A percentile compares a stretch with the other conserved stretches of the same genome.
Conservation (phyloP, 35 echinoderm and acorn worm genomes). For the Apostichopus californicus region DNA sequence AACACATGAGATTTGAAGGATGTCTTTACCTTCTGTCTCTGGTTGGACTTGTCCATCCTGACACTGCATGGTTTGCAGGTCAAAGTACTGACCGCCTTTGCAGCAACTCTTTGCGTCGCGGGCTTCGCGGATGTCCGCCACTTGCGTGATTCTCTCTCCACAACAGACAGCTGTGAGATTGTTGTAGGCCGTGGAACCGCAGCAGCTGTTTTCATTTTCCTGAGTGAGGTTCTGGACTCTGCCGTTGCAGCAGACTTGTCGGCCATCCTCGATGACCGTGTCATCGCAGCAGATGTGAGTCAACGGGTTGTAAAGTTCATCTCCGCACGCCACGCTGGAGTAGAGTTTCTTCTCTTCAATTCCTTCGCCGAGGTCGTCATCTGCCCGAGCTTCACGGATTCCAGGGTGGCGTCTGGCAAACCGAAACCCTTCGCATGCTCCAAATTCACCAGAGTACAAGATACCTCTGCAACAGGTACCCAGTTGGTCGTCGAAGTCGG, state of each 20-base stretch:
- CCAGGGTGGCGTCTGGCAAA: not conserved
- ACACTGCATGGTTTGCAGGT: conserved; percentile 18
- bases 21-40: not conserved
- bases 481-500: not conserved
- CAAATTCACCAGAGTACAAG: not conserved
- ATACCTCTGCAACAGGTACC: conserved; percentile 25
- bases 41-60: not conserved
- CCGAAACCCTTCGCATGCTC: conserved; percentile 1
- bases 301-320: not conserved
- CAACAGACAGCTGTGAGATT: conserved; percentile 31
- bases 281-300: conserved; percentile 17
- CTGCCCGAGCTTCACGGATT: not conserved
- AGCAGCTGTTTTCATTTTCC: conserved; percentile 30
- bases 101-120: not conserved
- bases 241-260: conserved; percentile 10
- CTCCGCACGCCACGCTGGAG: not conserved
- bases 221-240: not conserved
- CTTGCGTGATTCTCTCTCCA: not conserved
- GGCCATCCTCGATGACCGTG: not conserved
- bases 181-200: conserved; percentile 17
- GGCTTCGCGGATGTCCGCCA: not conserved
- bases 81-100: not conserved
- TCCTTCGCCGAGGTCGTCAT: not conserved
- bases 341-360: not conserved
- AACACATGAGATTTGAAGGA: too few relatives aligned